These are phyloP conservation scores for Oasisia sp. DNA, from an alignment of 2,888 invertebrate species.

Conservation along the genomic window DNA sequence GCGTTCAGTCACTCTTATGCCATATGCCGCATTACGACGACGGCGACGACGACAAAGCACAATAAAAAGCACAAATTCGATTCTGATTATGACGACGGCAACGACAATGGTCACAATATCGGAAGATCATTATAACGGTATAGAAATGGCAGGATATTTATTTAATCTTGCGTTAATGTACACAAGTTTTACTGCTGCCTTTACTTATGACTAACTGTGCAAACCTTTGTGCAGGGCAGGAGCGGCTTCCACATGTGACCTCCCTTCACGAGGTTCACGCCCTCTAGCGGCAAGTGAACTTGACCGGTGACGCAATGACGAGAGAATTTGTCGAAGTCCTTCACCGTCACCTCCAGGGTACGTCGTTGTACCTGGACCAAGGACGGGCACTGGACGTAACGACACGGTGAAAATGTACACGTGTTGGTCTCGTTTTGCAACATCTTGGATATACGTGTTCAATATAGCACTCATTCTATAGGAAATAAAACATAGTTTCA, in stretches of 20 bases:
- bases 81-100: too few species aligned
- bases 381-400: not conserved
- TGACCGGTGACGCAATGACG: constrained; percentile 67
- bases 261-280: constrained; percentile 65
- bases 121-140: too few species aligned
- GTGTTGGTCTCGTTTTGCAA: not conserved
- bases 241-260: constrained; percentile 67
- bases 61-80: too few species aligned
- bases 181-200: not conserved
- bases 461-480: too few species aligned
- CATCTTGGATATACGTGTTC: not conserved
- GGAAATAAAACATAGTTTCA: too few species aligned
- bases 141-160: too few species aligned
- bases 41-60: not conserved
- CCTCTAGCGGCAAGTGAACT: constrained; percentile 63
- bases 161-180: too few species aligned
- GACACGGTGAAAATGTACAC: not conserved
- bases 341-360: constrained; percentile 63
- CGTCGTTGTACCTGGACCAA: not conserved
- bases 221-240: constrained; percentile 60
- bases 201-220: not conserved
- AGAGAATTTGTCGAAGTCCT: constrained; percentile 68
- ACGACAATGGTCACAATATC: too few species aligned
- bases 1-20: not conserved
- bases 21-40: not conserved